These are phyloP conservation scores for Calliphora vomitoria DNA, from an alignment of 2,888 invertebrate genomes.

Conservation along the genomic window DNA sequence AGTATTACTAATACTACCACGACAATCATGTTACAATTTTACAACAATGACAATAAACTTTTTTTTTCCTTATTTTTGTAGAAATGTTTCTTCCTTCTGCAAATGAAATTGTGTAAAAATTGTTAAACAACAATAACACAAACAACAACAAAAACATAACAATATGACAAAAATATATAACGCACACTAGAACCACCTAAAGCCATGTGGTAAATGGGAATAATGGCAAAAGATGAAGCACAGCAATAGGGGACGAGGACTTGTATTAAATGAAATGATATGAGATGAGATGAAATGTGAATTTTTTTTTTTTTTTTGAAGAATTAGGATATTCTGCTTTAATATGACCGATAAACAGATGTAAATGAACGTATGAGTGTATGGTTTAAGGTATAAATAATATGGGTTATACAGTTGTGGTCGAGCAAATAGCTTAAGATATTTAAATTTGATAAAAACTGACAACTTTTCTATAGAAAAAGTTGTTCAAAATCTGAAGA, in stretches of 20 bases:
- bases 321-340: background rate
- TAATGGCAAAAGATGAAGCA: conserved; percentile 3
- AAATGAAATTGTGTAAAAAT: conserved; percentile 65
- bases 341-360: background rate
- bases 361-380: background rate
- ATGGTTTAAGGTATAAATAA: background rate
- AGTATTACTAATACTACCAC: conserved; percentile 28
- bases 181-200: conserved; percentile 12
- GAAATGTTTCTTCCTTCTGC: conserved; percentile 18
- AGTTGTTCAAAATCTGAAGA: no score
- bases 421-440: no score
- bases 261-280: background rate
- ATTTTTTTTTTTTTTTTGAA: background rate
- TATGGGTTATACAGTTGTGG: background rate
- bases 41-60: conserved; percentile 44
- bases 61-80: background rate
- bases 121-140: conserved; percentile 45
- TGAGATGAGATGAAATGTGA: conserved; percentile 26
- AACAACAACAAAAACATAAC: background rate
- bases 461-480: no score
- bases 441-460: no score
- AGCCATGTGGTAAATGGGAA: conserved; percentile 22
- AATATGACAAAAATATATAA: conserved; percentile 40
- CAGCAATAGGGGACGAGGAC: background rate
- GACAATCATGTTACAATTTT: conserved; percentile 54